Base-by-base conservation (phyloP, 2,888 invertebrate species). In the Brachyptera putata region DNA sequence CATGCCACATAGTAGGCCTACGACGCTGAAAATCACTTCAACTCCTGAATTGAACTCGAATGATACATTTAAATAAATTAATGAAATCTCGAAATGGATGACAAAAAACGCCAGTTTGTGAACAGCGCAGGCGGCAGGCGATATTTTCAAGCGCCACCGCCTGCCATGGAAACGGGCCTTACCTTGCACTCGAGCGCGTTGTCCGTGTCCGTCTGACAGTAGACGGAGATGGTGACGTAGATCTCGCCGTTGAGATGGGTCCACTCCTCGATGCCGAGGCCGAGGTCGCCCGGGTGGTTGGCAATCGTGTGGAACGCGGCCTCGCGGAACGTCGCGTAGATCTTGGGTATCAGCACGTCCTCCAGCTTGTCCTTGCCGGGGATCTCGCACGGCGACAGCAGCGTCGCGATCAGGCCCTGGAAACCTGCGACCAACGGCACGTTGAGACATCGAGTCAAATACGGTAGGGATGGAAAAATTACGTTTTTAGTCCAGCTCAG, bases 191-290 rank as follows among this genome's bases (percentile, higher is more conserved):
- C 53, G 4, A 53, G 36, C 1, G 14, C 11, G n/a, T 18, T n/a
- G 34, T 36, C 36, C n/a, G 9, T 18, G 16, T 21, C 18, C 9
- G 36, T 18, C 64, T 75, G 75, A 66, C 75, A 77, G 67, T 75
- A 76, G n/a, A 76, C 67, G 18, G 75, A 72, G 13, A 77, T 65
- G 1, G 77, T 77, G 1, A 75, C 67, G 60, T 74, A 78, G 22
- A 64, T 67, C 62, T 77, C 75, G 1, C 67, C 68, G 57, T 66
- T 69, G 1, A 65, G 72, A 3, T 75, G 74, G 30, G 65, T 69
- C 78, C 78, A 78, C 61, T 78, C 77, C 63, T 78, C 78, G 0
- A 78, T 65, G 1, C 75, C 73, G 3, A 78, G 64, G 16, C 77
- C 74, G 34, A 76, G 66, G 62, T 76, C 75, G 7, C 68, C 70